Evolutionary conservation across 2,888 invertebrate genomes (phyloP), one percentile per base, ranked within the genome.

Genomic region (Pteria penguin): DNA sequence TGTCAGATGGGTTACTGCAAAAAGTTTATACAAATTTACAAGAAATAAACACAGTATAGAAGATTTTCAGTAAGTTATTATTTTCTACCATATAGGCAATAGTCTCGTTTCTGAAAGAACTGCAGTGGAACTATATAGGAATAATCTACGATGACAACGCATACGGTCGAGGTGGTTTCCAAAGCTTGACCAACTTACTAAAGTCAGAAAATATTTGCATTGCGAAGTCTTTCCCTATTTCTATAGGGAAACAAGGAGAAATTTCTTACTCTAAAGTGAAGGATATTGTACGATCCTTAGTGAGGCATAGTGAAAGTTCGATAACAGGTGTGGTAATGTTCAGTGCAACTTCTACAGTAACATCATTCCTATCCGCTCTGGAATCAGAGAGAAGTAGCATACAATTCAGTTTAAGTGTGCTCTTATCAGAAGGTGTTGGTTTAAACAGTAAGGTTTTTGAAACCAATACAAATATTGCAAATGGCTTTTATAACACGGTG

Each of bases 51-150:
- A n/a, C n/a, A n/a, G n/a, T n/a, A n/a, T n/a, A n/a, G n/a, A n/a
- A n/a, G n/a, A n/a, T n/a, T n/a, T n/a, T n/a, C n/a, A n/a, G n/a
- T n/a, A n/a, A n/a, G n/a, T n/a, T n/a, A n/a, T n/a, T n/a, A n/a
- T n/a, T n/a, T n/a, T n/a, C n/a, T 36, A 24, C 24, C 24, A 61
- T 71, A 8, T 57, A 86, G 84, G 80, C 76, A 1, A 84, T 86
- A 75, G 33, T 82, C 2, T 33, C 81, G 58, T 58, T 83, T 18
- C 67, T 86, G 72, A 8, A 75, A 22, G 4, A 60, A 8, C 72
- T 85, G 4, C 71, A 77, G 52, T 86, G 86, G 86, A 86, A 83
- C 54, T 75, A 83, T 54, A 80, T 86, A 14, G 86, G 82, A n/a
- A 72, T 85, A 2, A 63, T 84, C 5, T 82, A 83, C 54, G 81